Conservation (phyloP, 2,797 vertebrate species). For the Moxostoma hubbsi region DNA sequence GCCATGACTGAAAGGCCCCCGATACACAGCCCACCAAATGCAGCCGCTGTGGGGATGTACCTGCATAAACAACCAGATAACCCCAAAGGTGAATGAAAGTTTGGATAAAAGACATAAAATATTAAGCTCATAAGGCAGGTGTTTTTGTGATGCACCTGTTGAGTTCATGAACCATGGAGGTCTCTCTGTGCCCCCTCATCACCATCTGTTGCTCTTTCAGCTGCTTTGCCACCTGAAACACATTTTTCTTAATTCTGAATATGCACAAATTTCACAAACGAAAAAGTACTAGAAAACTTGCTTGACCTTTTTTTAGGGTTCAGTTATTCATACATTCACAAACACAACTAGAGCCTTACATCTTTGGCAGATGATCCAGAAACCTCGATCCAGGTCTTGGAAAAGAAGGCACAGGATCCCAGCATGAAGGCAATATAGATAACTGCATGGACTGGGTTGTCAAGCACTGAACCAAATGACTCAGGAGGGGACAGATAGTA, state of each 20-base stretch:
- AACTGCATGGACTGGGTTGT: constrained; percentile 92
- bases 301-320: too few relatives aligned
- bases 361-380: constrained; percentile 99
- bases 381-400: constrained; percentile 99
- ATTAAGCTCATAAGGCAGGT: too few relatives aligned
- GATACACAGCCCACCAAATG: constrained; percentile 97
- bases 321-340: not conserved
- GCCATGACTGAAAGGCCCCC: constrained; percentile 97
- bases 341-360: constrained; percentile 72
- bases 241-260: not conserved
- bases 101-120: not conserved
- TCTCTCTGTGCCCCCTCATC: constrained; percentile 97
- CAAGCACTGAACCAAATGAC: constrained; percentile 92
- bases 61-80: constrained; percentile 68
- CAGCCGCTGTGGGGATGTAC: constrained; percentile 98
- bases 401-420: constrained; percentile 99
- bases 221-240: constrained; percentile 92
- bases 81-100: not conserved
- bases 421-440: constrained; percentile 99
- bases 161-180: constrained; percentile 98
- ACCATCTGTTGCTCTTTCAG: constrained; percentile 99
- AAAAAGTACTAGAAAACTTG: not conserved
- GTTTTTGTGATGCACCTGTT: constrained; percentile 83
- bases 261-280: not conserved
- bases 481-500: constrained; percentile 97